Evolutionary conservation across 2,113 vertebrate genomes (phyloP), one percentile per base, ranked within the genome.

Genomic region (Mustelus asterias): DNA sequence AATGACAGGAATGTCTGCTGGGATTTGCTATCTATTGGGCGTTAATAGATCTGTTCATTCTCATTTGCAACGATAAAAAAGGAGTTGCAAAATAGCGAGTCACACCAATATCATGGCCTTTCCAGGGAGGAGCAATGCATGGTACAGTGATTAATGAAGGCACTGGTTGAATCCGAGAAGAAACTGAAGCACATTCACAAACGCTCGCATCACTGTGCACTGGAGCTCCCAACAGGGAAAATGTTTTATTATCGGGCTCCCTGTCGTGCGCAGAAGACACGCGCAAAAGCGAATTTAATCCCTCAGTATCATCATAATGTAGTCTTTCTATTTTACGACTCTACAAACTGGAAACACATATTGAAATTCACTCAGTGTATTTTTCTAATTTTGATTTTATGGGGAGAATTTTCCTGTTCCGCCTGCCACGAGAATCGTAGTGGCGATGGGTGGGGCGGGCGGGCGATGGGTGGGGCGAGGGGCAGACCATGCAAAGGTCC

Each of bases 31-130:
- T 95, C 94, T 76, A 29, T 37, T 76, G 67, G 67, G 48, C 44
- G 54, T 95, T 95, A 95, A 95, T 72, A 48, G 93, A 72, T 72
- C 37, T 76, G 94, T 95, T 95, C 48, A 72, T 95, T 70, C 94
- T 54, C 67, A 95, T 95, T 95, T 95, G 94, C 10, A 72, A 54
- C 29, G 44, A 76, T 95, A 69, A 95, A 72, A 76, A 72, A 95
- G 44, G 94, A 95, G 41, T 95, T 76, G 13, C 69, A 72, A 44
- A 54, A 76, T 14, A 69, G 67, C 94, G 54, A 76, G 69, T 33
- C 69, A 72, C 94, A 95, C 67, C 69, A 95, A 72, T 72, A 37
- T 37, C 7, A 29, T 54, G 94, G 41, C 67, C 67, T 95, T 95
- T 76, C 94, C 41, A 22, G 16, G 22, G 67, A 70, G 93, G 37